Evolutionary conservation across 2,113 vertebrate species (phyloP), one percentile per base, ranked within the genome.

Genomic region (Solea solea): DNA sequence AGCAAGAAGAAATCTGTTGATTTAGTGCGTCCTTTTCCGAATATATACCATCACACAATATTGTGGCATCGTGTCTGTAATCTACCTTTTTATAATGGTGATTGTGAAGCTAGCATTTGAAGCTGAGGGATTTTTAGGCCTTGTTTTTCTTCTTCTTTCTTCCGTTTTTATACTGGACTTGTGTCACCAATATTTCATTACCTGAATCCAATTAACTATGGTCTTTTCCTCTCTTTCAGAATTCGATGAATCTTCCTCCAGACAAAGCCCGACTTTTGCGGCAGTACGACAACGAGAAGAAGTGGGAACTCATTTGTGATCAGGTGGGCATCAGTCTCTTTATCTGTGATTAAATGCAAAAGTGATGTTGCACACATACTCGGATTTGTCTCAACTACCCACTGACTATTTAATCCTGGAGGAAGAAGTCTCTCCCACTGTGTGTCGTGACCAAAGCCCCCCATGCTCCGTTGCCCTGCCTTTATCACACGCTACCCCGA

Each of bases 281-380:
- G 4, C 97, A 99, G 86, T 99, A 99, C 11, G 98, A 99, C 93
- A 99, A 96, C 9, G 97, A 98, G 92, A 99, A 99, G 93, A 99
- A 99, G 86, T 99, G 98, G 97, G 97, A 99, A 81, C 95, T 99
- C 76, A 96, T 99, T 87, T 99, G 98, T 48, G 98, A 99, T 89
- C 97, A 99, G 97, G 98, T 99, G 90, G 68, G 82, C 34, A 42
- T 39, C 59, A 7, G 12, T 56, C 61, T 27, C 27, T 71, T 21
- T n/a, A 1, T 63, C 14, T 70, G 40, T 48, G 13, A 49, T 49
- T 28, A 50, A 15, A 4, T 13, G 8, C 40, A 8, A 42, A 21
- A 49, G 10, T 42, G 44, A 51, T 56, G 8, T 13, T n/a, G 3
- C 8, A 25, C 57, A 8, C 40, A 42, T 12, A n/a, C 6, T 50